Base-by-base conservation (phyloP, 2,888 invertebrate genomes). In the Dermolepida albohirtum region DNA sequence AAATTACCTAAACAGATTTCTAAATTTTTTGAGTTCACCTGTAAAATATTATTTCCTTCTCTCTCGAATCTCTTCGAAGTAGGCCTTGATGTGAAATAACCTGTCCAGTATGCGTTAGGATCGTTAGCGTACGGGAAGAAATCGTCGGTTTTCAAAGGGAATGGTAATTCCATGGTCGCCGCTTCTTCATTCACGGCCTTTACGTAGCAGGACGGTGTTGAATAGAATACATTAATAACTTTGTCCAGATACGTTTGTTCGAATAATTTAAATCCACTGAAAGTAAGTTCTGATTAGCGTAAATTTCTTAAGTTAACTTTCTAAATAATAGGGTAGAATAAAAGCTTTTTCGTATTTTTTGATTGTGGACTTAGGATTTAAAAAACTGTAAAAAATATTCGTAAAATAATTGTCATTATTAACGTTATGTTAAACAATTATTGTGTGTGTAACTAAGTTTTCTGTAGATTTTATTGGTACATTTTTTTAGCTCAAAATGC, bases 41-140 rank as follows among this genome's bases (percentile, higher is more conserved):
- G 94, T 14, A 94, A 78, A 67, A 90, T 88, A 73, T 89, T 89
- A 74, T 93, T 93, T 0, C 90, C 91, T 71, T 88, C 83, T 39
- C 94, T 85, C 78, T 93, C 93, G 73, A 89, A 92, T 71, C 88
- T 89, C 78, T 95, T 95, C 0, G 92, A 85, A 0, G 93, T 90
- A 0, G 95, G 94, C 8, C 95, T 86, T 0, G 95, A 95, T 0
- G 92, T 91, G 77, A 89, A 95, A 77, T 93, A 95, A 0, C 98
- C 98, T 0, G 97, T 95, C 98, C 98, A 98, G 79, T 90, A 98
- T 0, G 93, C 87, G 75, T 95, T 90, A 0, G 89, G 86, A 77
- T 92, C 92, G 65, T 91, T 91, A 2, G 95, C 93, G 82, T 94
- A 96, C 0, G 96, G 96, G 81, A 96, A 94, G 85, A 96, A 96